phyloP scores from a whole-genome alignment of 2,888 invertebrate genomes.

The Biston betularia region DNA sequence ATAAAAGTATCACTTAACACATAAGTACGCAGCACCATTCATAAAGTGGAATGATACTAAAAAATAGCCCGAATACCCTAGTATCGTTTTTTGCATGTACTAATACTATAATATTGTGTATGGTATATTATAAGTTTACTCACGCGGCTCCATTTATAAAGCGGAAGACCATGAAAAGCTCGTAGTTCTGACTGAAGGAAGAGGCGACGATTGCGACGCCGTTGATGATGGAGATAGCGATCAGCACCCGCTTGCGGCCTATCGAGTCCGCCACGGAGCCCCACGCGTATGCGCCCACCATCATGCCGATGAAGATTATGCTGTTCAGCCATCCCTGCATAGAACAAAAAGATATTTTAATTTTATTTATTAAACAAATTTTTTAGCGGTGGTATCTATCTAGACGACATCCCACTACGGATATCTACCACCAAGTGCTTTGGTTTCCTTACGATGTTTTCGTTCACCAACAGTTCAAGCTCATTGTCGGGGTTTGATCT shows the following conservation, averaged over 20 bases:
- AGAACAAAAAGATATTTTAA: neutral
- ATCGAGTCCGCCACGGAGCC: constrained; percentile 95
- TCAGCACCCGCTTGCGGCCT: constrained; percentile 94
- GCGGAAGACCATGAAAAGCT: constrained; percentile 95
- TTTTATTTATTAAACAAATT: too few species aligned
- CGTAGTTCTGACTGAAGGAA: constrained; percentile 95
- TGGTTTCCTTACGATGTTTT: too few species aligned
- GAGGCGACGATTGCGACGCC: constrained; percentile 96
- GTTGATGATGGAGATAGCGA: constrained; percentile 96
- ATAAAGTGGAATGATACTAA: constrained; percentile 90
- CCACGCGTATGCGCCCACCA: constrained; percentile 97
- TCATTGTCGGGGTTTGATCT: too few species aligned
- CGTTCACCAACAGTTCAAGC: too few species aligned
- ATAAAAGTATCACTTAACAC: constrained; percentile 84
- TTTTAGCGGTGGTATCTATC: too few species aligned
- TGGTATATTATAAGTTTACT: constrained; percentile 74
- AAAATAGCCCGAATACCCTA: too few species aligned
- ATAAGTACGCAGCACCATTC: constrained; percentile 97
- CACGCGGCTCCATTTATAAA: constrained; percentile 97
- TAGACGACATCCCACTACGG: neutral
- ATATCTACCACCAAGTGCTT: too few species aligned
- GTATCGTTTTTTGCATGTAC: too few species aligned
- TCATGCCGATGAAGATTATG: constrained; percentile 95
- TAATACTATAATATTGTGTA: neutral
- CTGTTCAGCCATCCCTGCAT: constrained; percentile 89